Base-by-base conservation (phyloP, 2,113 vertebrate species). In the Sakesphorus luctuosus region DNA sequence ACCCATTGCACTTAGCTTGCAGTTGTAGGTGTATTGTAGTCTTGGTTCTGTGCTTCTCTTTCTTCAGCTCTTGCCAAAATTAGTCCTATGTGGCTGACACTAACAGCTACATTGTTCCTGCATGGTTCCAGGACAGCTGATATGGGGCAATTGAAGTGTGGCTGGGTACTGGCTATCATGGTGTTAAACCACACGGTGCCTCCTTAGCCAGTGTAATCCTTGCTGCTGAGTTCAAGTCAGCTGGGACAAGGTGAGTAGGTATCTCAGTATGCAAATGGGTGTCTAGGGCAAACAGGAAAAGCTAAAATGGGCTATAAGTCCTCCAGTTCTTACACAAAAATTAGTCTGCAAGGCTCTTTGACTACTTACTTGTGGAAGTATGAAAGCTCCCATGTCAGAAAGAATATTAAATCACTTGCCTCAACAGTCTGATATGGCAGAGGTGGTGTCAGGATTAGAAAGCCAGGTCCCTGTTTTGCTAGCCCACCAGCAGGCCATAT, bases 401-500 rank as follows among this genome's bases (percentile, higher is more conserved):
- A 62, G 36, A 35, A 87, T 26, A 71, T 77, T 85, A 79, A 79
- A 69, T 50, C 2, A 47, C 11, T 65, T 84, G 67, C 18, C 67
- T 26, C 46, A 67, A 4, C 24, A 67, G 67, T 49, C 29, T 35
- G 25, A 36, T 13, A 63, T 0, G 1, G 52, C 29, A 74, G 38
- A 85, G 68, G 26, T 5, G 6, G 80, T 55, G 43, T 55, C 59
- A 85, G 55, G 11, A 91, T 69, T 85, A 85, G 38, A 83, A 24
- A 71, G 7, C 23, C 4, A 0, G 11, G 36, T 80, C 18, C 43
- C 28, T 2, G 0, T 74, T 33, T 85, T 1, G 0, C 11, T 3
- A 4, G 43, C 29, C 26, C 50, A 69, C 46, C 67, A 85, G 58
- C 23, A 33, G 73, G 47, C 18, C 38, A 52, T 71, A 66, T 44